These are phyloP conservation scores for Bradysia coprophila DNA, from an alignment of 1,140 invertebrate species.

Conservation along the genomic window DNA sequence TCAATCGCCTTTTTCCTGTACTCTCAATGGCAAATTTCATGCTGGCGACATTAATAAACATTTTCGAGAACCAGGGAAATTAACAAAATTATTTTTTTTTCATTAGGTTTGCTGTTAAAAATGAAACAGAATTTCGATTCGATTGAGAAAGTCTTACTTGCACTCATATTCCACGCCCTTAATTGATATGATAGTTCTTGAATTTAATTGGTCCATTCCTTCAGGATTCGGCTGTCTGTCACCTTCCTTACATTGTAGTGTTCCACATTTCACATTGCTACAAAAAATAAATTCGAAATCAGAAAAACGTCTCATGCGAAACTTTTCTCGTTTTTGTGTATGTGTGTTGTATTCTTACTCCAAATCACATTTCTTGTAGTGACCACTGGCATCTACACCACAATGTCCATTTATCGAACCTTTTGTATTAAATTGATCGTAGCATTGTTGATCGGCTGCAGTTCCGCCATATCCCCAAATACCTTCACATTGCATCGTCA, in stretches of 20 bases:
- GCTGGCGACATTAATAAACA: too few species aligned
- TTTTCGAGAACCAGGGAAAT: too few species aligned
- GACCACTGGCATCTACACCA: conserved; percentile 57
- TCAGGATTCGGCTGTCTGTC: conserved; percentile 53
- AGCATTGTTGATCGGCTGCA: conserved; percentile 69
- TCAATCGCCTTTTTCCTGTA: too few species aligned
- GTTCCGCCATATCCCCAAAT: conserved; percentile 77
- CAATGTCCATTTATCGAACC: conserved; percentile 88
- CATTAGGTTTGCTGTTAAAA: too few species aligned
- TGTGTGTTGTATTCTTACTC: conserved; percentile 74
- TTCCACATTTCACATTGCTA: conserved; percentile 75
- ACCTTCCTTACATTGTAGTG: conserved; percentile 77
- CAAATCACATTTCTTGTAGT: conserved; percentile 68
- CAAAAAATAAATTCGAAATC: conserved; percentile 5
- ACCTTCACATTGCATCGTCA: conserved; percentile 67
- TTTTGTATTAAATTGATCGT: conserved; percentile 84
- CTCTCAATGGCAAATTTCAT: too few species aligned
- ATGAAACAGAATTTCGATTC: too few species aligned
- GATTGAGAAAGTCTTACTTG: conserved; percentile 80
- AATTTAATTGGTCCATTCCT: conserved; percentile 61
- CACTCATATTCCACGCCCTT: conserved; percentile 74
- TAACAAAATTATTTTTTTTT: too few species aligned
- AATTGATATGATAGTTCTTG: conserved; percentile 69
- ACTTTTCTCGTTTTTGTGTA: too few species aligned
- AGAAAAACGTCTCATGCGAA: not conserved